Conservation (phyloP, 1,140 invertebrate species). For the Teleogryllus occipitalis region DNA sequence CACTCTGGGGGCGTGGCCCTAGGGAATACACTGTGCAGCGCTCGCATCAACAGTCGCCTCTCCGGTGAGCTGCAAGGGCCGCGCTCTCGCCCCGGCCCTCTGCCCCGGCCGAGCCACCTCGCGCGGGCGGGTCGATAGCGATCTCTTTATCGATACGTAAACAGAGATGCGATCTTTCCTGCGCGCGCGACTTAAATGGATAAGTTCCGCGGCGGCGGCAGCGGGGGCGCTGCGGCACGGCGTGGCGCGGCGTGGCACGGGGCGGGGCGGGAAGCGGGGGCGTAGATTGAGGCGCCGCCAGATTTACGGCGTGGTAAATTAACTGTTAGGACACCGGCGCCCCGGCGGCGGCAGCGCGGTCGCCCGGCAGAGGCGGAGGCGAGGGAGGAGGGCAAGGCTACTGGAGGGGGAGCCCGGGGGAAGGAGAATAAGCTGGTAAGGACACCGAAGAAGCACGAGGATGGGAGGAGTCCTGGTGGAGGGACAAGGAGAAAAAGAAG, state of each 20-base stretch:
- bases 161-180: constrained; percentile 3
- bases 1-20: too few species aligned
- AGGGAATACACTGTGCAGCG: too few species aligned
- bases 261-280: too few species aligned
- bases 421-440: too few species aligned
- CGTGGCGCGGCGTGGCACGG: too few species aligned
- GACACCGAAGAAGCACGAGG: background rate
- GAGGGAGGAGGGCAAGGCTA: too few species aligned
- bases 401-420: too few species aligned
- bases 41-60: background rate
- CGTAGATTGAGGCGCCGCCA: background rate
- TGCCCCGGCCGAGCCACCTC: too few species aligned
- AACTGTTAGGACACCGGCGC: background rate
- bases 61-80: background rate
- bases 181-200: background rate
- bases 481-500: background rate
- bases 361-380: too few species aligned
- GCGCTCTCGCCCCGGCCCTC: background rate
- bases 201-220: background rate
- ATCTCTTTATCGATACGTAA: background rate
- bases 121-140: background rate
- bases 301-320: constrained; percentile 4
- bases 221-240: too few species aligned
- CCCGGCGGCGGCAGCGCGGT: too few species aligned
- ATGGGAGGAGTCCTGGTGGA: background rate